These are phyloP conservation scores for Scelioninae gen. 2 DNA, from an alignment of 2,888 invertebrate species.

Conservation along the genomic window DNA sequence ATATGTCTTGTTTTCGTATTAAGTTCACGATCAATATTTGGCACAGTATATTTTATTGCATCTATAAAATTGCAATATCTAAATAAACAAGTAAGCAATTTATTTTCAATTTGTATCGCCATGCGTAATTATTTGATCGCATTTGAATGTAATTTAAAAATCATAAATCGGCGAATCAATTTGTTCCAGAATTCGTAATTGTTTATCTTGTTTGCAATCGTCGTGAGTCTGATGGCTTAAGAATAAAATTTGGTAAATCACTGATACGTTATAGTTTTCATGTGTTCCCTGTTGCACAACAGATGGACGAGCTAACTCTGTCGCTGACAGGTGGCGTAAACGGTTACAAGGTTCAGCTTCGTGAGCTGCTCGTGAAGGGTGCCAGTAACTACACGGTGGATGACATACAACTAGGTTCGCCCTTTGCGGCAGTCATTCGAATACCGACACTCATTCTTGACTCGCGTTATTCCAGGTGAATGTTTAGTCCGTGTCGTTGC, in stretches of 20 bases:
- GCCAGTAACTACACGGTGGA: constrained; percentile 76
- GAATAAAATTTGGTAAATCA: constrained; percentile 38
- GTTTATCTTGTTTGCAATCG: too few relatives aligned
- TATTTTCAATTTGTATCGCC: too few relatives aligned
- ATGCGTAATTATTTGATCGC: too few relatives aligned
- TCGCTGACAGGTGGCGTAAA: constrained; percentile 76
- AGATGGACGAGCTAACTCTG: constrained; percentile 77
- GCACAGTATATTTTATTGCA: too few relatives aligned
- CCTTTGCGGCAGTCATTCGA: constrained; percentile 80
- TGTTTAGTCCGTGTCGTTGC: constrained; percentile 22
- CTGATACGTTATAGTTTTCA: constrained; percentile 51
- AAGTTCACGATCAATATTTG: too few relatives aligned
- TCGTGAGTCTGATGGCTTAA: too few relatives aligned
- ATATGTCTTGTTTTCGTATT: not conserved
- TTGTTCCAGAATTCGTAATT: too few relatives aligned
- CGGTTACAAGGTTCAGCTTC: constrained; percentile 76
- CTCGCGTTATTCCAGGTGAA: constrained; percentile 79
- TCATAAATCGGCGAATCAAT: not conserved
- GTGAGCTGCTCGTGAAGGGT: constrained; percentile 75
- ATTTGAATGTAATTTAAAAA: not conserved
- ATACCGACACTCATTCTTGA: constrained; percentile 82
- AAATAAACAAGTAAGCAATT: too few relatives aligned
- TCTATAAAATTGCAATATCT: too few relatives aligned
- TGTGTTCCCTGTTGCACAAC: constrained; percentile 58
- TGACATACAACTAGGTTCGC: constrained; percentile 77